Evolutionary conservation across 2,113 vertebrate genomes (phyloP).

Genomic region (Pelvicachromis taeniatus): DNA sequence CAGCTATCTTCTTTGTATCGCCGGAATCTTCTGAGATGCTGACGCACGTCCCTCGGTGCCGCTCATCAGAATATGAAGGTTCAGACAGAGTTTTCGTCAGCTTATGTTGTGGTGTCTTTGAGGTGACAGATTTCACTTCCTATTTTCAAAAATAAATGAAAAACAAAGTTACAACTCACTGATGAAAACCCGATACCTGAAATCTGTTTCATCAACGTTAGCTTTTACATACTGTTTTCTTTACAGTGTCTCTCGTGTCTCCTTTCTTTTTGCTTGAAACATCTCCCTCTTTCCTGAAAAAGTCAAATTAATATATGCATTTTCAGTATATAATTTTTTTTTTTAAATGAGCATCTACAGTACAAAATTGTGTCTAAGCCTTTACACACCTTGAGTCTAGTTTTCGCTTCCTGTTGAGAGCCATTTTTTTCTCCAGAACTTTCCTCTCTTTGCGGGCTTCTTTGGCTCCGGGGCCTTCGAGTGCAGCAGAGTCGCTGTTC

Average conservation of each 20-base stretch:
- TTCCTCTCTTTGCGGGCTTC: constrained; percentile 94
- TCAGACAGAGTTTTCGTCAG: constrained; percentile 78
- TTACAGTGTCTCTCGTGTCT: constrained; percentile 77
- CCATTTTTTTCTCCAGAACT: constrained; percentile 97
- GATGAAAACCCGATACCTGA: not conserved
- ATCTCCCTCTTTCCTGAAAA: constrained; percentile 69
- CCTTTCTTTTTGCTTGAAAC: constrained; percentile 76
- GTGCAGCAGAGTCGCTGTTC: not conserved
- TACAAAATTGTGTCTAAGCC: not conserved
- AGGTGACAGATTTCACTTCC: constrained; percentile 71
- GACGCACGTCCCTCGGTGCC: constrained; percentile 71
- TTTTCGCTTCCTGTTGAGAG: constrained; percentile 89
- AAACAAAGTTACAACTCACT: not conserved
- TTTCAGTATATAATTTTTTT: not conserved
- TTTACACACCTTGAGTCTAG: constrained; percentile 84
- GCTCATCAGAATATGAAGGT: constrained; percentile 76
- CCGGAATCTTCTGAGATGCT: constrained; percentile 72
- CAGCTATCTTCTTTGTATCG: constrained; percentile 77
- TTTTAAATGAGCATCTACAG: not conserved
- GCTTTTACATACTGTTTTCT: constrained; percentile 72
- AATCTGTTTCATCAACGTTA: not conserved
- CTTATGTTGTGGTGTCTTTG: constrained; percentile 73
- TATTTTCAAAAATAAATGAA: constrained; percentile 31
- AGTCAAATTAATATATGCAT: not conserved
- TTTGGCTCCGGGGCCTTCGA: constrained; percentile 79